Percentiles rank a stretch among this genome's conserved stretches.
Evolutionary conservation across 1,140 invertebrate species (phyloP).

Genomic region (Pseudoatta argentina): DNA sequence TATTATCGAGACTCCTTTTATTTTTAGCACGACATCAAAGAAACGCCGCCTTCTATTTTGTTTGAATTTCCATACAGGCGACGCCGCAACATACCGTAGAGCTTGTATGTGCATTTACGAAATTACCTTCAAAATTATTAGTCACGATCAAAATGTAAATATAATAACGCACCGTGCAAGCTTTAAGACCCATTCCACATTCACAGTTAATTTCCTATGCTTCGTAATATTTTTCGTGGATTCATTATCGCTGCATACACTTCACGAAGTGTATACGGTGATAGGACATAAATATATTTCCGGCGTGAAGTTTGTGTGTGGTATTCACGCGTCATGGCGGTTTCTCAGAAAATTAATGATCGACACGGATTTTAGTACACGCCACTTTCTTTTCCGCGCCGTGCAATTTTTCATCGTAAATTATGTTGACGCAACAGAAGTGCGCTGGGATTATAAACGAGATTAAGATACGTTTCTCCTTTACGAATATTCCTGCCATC

Average conservation of each 20-base stretch:
- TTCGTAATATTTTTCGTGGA: conserved; percentile 25
- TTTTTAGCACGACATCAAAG: conserved; percentile 54
- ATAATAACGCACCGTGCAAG: background rate
- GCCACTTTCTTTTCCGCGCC: conserved; percentile 15
- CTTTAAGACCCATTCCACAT: conserved; percentile 11
- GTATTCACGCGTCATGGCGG: conserved; percentile 52
- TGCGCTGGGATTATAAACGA: conserved; percentile 34
- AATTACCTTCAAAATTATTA: conserved; percentile 49
- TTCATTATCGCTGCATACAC: conserved; percentile 11
- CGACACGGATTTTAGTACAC: conserved; percentile 50
- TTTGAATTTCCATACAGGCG: conserved; percentile 2
- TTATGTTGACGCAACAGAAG: conserved; percentile 45
- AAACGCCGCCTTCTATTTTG: conserved; percentile 16
- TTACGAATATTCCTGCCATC: conserved; percentile 16
- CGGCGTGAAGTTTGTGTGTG: conserved; percentile 18
- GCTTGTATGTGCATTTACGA: conserved; percentile 1
- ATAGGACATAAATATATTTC: conserved; percentile 35
- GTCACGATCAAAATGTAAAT: background rate
- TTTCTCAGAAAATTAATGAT: conserved; percentile 62
- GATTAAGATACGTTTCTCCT: conserved; percentile 43
- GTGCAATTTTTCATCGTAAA: conserved; percentile 59
- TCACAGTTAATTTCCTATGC: conserved; percentile 5
- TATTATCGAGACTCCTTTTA: conserved; percentile 30
- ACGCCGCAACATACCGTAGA: background rate
- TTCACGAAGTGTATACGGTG: background rate